These are phyloP conservation scores for Cepaea hortensis DNA, from an alignment of 2,888 invertebrate species.

Conservation along the genomic window DNA sequence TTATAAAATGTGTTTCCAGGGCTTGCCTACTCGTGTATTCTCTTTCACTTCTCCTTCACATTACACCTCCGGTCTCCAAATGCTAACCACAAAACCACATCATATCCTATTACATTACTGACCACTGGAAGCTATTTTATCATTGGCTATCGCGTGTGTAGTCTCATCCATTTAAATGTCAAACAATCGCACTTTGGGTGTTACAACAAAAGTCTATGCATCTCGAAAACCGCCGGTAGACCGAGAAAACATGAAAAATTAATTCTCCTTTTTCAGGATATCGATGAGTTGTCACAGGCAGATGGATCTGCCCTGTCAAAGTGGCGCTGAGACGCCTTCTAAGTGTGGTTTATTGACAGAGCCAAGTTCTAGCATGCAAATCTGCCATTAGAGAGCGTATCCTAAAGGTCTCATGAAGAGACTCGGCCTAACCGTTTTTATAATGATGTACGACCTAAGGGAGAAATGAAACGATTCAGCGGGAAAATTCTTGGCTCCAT, in stretches of 20 bases:
- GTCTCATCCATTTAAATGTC: no score
- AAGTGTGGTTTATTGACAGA: constrained; percentile 6
- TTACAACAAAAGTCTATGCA: not conserved
- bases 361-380: constrained; percentile 11
- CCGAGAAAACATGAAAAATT: constrained; percentile 19
- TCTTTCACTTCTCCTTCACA: no score
- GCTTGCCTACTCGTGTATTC: no score
- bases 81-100: no score
- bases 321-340: not conserved
- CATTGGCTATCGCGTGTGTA: no score
- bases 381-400: not conserved
- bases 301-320: constrained; percentile 19
- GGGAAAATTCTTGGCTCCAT: not conserved
- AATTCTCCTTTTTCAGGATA: constrained; percentile 9
- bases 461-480: not conserved
- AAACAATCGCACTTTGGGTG: not conserved
- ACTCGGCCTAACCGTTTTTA: not conserved
- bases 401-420: not conserved
- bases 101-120: no score
- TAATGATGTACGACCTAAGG: not conserved
- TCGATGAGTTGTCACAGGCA: constrained; percentile 22
- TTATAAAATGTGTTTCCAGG: no score
- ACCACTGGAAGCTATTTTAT: no score
- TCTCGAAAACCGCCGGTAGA: not conserved
- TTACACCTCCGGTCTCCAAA: no score